Base-by-base conservation (phyloP, 2,113 vertebrate genomes). In the Anguilla japonica region DNA sequence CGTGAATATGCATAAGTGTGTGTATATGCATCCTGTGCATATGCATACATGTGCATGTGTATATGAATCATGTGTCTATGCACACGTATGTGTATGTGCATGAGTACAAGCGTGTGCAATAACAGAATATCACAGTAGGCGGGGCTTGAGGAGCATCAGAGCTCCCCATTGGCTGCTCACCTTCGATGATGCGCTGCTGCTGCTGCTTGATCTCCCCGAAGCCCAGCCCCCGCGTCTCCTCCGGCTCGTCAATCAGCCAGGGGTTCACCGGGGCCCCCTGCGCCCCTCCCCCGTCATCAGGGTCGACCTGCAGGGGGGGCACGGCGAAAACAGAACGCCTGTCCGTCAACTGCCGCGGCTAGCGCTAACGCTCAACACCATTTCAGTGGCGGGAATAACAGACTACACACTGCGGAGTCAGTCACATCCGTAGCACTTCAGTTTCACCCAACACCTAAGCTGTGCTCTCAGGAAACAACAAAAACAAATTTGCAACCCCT, bases 221-320 rank as follows among this genome's bases (percentile, higher is more conserved):
- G 84, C 92, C 94, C 13, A 99, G 93, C 15, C 97, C 97, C 90
- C 92, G 93, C 82, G 97, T 99, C 92, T 99, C 97, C 87, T 99
- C 98, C 0, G 98, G 85, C 89, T 99, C 98, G 4, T 98, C 97
- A 53, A 97, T 67, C 88, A 99, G 95, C 98, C 98, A 99, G 0
- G 97, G 97, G 92, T 97, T 99, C 85, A 79, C 90, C 1, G 91
- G 18, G 0, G 90, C 91, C 2, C 92, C 91, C 84, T 87, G 93
- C 83, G 91, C 94, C 60, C 88, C 86, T 5, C 95, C 95, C 95
- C 95, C 0, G 92, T 89, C 95, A 99, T 97, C 83, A 99, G 91
- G 83, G 94, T 96, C 0, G 97, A 97, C 86, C 98, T 99, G 91
- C 39, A 60, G 87, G 83, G 41, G 71, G 87, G 83, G 41, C 82